Percentiles rank a stretch among this genome's conserved stretches.
Conservation (phyloP, 2,113 vertebrate species). For the Apeltes quadracus region DNA sequence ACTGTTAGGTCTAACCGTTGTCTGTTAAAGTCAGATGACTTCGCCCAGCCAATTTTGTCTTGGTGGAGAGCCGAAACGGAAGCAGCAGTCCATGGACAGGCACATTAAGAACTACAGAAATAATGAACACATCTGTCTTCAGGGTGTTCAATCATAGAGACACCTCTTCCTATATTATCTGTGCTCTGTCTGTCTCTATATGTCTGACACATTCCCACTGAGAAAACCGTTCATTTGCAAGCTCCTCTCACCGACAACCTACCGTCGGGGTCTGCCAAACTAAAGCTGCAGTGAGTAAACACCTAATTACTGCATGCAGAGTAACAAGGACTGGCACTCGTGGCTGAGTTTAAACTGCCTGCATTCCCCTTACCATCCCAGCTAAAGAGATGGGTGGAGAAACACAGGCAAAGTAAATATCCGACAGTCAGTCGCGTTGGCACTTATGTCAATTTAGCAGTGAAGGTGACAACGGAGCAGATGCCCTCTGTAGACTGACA, state of each 20-base stretch:
- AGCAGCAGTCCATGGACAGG: constrained; percentile 37
- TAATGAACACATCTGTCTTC: constrained; percentile 61
- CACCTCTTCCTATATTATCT: constrained; percentile 43
- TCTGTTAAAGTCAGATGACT: constrained; percentile 43
- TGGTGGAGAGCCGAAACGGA: constrained; percentile 29
- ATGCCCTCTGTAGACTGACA: constrained; percentile 71
- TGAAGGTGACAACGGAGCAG: constrained; percentile 66
- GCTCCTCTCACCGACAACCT: constrained; percentile 42
- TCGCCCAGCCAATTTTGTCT: constrained; percentile 21
- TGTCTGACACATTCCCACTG: constrained; percentile 45
- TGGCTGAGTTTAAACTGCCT: constrained; percentile 34
- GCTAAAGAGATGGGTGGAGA: constrained; percentile 21
- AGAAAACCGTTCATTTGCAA: constrained; percentile 44
- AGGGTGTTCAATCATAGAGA: constrained; percentile 49
- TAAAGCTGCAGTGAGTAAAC: constrained; percentile 65
- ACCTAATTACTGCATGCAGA: constrained; percentile 67
- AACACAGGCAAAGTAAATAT: constrained; percentile 14
- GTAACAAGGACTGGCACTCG: constrained; percentile 44
- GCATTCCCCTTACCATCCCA: constrained; percentile 8
- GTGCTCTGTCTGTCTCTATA: constrained; percentile 35
- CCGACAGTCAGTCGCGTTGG: constrained; percentile 13
- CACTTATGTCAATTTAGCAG: constrained; percentile 63
- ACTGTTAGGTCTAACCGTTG: constrained; percentile 41
- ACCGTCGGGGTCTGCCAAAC: constrained; percentile 55
- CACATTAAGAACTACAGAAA: constrained; percentile 59